Percentiles rank a stretch among this genome's conserved stretches.
Evolutionary conservation across 1,140 invertebrate genomes (phyloP).

Genomic region (Homarus americanus): DNA sequence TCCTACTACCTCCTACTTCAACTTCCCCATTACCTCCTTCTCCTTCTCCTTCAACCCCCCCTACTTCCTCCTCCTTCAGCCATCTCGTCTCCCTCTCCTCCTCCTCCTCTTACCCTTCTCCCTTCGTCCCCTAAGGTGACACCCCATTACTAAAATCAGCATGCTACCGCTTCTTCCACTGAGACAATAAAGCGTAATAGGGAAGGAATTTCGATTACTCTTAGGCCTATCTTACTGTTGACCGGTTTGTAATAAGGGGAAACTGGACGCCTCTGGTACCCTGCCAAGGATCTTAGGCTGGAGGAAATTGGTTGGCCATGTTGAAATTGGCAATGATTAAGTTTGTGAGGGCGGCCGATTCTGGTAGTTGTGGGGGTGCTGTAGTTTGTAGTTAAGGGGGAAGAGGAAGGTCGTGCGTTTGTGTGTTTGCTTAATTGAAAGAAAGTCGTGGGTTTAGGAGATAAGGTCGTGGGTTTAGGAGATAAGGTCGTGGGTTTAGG

Average conservation of each 20-base stretch:
- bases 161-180: neutral
- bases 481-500: no score
- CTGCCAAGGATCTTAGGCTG: neutral
- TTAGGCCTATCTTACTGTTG: neutral
- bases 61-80: neutral
- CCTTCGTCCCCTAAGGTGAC: neutral
- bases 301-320: neutral
- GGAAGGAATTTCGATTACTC: neutral
- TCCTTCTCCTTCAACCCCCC: neutral
- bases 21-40: neutral
- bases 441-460: no score
- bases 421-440: no score
- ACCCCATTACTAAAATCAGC: neutral
- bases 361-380: no score
- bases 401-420: no score
- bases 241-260: no score
- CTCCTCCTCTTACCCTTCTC: neutral
- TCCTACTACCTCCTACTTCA: neutral
- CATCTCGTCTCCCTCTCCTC: neutral
- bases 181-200: neutral
- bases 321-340: neutral
- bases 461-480: no score
- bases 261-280: neutral
- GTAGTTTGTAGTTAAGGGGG: no score
- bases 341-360: neutral